A percentile compares a stretch with the other conserved stretches of the same genome.
These are phyloP conservation scores for Thymelicus acteon DNA, from an alignment of 2,888 invertebrate species.

Conservation along the genomic window DNA sequence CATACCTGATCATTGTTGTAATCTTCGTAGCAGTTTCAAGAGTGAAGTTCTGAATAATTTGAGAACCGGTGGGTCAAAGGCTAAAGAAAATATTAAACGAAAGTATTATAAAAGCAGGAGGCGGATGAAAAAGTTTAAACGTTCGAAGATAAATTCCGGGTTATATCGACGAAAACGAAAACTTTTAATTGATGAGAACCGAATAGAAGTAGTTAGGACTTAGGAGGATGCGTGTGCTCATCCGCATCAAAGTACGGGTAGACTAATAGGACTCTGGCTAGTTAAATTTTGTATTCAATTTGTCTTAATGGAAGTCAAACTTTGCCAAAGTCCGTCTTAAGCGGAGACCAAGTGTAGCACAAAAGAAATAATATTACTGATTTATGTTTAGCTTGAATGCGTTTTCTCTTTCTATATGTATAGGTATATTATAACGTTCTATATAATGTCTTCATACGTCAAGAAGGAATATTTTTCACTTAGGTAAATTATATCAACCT, in stretches of 20 bases:
- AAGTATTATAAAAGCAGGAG: slow-evolving; percentile 37
- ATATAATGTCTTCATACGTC: no score
- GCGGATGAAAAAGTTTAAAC: slow-evolving; percentile 47
- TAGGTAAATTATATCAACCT: no score
- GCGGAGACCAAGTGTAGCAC: not conserved
- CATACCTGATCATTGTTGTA: no score
- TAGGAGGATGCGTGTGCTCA: slow-evolving; percentile 7
- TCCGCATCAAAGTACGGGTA: not conserved
- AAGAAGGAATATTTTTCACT: no score
- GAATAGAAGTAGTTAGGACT: slow-evolving; percentile 42
- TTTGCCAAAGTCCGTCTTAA: not conserved
- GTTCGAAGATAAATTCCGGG: slow-evolving; percentile 54
- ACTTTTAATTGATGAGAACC: slow-evolving; percentile 66
- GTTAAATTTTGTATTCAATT: no score
- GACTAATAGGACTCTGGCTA: no score
- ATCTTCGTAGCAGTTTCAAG: no score
- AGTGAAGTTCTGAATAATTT: not conserved
- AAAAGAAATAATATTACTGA: no score
- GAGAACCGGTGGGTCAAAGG: slow-evolving; percentile 15
- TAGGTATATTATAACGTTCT: no score
- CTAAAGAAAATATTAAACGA: slow-evolving; percentile 23
- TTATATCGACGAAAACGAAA: slow-evolving; percentile 54
- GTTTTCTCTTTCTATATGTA: no score
- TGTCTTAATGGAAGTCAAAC: not conserved
- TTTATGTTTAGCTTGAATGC: no score